A percentile compares a stretch with the other conserved stretches of the same genome.
Conservation (phyloP, 2,113 vertebrate species). For the Cryptotis parvus region DNA sequence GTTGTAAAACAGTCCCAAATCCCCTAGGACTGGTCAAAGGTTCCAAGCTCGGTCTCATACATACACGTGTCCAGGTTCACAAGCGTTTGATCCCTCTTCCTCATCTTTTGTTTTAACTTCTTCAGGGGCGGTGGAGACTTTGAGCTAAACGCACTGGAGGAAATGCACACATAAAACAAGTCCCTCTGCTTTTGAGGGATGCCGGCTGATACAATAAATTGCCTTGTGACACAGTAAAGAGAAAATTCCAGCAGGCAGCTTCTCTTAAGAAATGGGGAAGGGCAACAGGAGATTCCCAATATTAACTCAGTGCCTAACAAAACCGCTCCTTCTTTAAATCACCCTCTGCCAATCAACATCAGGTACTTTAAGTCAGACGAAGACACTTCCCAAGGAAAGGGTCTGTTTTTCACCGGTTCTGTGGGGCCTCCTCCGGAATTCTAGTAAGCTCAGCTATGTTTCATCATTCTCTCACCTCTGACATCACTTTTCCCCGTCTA, state of each 20-base stretch:
- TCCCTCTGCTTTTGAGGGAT: not conserved
- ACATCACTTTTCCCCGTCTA: slow-evolving; percentile 82
- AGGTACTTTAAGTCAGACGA: slow-evolving; percentile 47
- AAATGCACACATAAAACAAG: slow-evolving; percentile 33
- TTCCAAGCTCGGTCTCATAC: slow-evolving; percentile 70
- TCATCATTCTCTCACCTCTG: slow-evolving; percentile 84
- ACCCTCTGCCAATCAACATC: slow-evolving; percentile 37
- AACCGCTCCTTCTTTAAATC: slow-evolving; percentile 53
- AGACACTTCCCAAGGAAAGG: slow-evolving; percentile 39
- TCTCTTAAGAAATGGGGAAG: slow-evolving; percentile 34
- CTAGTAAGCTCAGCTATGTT: slow-evolving; percentile 91
- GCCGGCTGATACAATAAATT: no score
- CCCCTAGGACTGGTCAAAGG: slow-evolving; percentile 10
- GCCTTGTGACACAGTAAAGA: no score
- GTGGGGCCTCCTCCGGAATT: slow-evolving; percentile 95
- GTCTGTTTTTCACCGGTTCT: slow-evolving; percentile 89
- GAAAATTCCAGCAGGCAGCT: slow-evolving; percentile 59
- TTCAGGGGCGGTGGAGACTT: slow-evolving; percentile 89
- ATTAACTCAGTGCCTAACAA: slow-evolving; percentile 43
- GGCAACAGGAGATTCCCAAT: not conserved
- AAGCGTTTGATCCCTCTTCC: slow-evolving; percentile 86
- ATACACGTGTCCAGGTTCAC: slow-evolving; percentile 91
- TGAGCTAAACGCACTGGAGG: slow-evolving; percentile 83
- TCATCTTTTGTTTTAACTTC: slow-evolving; percentile 86
- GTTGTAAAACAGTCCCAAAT: not conserved